Conservation (phyloP, 2,888 invertebrate species). For the Himalopsyche japonica region DNA sequence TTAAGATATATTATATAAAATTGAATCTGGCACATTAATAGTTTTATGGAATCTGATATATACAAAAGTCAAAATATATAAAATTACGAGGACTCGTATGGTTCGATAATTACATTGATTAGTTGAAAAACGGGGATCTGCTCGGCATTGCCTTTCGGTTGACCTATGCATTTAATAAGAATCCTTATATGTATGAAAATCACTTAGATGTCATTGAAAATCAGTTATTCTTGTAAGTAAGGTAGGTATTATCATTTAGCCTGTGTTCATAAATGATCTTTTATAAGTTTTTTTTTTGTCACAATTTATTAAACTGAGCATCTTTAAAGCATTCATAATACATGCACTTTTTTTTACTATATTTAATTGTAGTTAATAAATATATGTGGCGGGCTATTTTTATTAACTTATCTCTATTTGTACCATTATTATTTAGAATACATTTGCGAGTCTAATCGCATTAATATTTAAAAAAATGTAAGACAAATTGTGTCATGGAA, state of each 20-base stretch:
- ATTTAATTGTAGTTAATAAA: not conserved
- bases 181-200: not conserved
- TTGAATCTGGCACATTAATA: not conserved
- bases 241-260: not conserved
- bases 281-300: not conserved
- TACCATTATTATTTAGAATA: not conserved
- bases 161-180: not conserved
- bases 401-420: not conserved
- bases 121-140: not conserved
- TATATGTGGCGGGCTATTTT: constrained; percentile 5
- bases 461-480: not conserved
- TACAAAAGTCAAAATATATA: not conserved
- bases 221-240: not conserved
- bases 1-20: not conserved
- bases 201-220: not conserved
- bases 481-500: not conserved
- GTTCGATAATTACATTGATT: not conserved
- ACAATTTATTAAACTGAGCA: not conserved
- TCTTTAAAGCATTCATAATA: not conserved
- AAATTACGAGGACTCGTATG: not conserved
- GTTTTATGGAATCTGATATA: not conserved
- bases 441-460: not conserved
- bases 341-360: not conserved
- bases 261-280: not conserved
- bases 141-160: not conserved